Base-by-base conservation (phyloP, 1,140 invertebrate genomes). In the Trialeurodes vaporariorum region DNA sequence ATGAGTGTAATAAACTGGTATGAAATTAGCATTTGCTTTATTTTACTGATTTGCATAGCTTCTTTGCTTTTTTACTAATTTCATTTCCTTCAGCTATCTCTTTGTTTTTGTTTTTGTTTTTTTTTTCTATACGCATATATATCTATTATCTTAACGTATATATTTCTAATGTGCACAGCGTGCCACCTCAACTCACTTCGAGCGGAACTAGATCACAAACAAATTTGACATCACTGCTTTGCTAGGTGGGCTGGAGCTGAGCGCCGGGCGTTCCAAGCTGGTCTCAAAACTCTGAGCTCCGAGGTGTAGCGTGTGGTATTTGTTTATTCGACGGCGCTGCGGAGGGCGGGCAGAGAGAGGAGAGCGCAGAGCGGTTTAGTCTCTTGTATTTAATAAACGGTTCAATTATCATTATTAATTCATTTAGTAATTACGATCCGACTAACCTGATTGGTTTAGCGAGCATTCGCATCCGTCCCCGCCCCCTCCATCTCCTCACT, bases 351-450 rank as follows among this genome's bases (percentile, higher is more conserved):
- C 17, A 49, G 34, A 5, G 17, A 49, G n/a, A n/a, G 34, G 5
- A 9, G 34, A 49, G 34, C 34, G 17, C 34, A 5, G 34, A 17
- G n/a, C n/a, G 34, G 34, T 49, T 49, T 49, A 49, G 34, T 9
- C 34, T 49, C 34, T 49, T 49, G 34, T 49, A 49, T 49, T 49
- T 49, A 49, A 49, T 49, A 49, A 49, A 49, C 34, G 34, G 34
- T 49, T 49, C 34, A 49, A 49, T 49, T 49, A 49, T 49, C 34
- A 49, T 49, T 49, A 49, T 49, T 49, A 49, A 49, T 49, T 49
- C 34, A 49, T 49, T 49, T 49, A 49, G 34, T 49, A 49, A 49
- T 49, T 49, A 49, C 5, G 34, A 49, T 49, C 17, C 34, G 34
- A 49, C 34, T 49, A 49, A 49, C 34, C 34, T 49, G 34, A 49